Evolutionary conservation across 2,797 vertebrate species (phyloP), one percentile per base, ranked within the genome.

Genomic region (Helarctos malayanus): DNA sequence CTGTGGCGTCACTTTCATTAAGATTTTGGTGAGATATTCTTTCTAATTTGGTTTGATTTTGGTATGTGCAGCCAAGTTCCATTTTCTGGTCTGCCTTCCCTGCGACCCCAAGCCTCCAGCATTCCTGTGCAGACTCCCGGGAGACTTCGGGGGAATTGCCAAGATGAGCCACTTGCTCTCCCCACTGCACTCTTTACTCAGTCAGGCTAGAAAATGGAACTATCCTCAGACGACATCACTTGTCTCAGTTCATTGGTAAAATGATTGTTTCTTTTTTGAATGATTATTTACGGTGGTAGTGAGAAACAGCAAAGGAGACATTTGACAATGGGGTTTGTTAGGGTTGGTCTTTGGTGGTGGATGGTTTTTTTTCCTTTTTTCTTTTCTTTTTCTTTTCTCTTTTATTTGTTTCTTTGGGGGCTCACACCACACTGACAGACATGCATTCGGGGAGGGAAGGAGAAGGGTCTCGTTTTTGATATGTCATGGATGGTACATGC

Each of bases 401-500:
- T 97, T 97, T 96, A 96, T 98, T 98, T 89, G 96, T 98, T 97
- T 97, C 93, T 97, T 98, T 98, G 97, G 98, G 97, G 97, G 97
- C 98, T 98, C 98, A 98, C 49, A 0, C 97, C 98, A 99, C 99
- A 98, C 99, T 99, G 99, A 99, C 97, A 63, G 98, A 99, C 99
- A 99, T 99, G 99, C 99, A 98, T 98, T 98, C 98, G 10, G 97
- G 98, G 96, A 97, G 79, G 95, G 89, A 69, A 65, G 61, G 65
- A 88, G 61, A 91, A 94, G 94, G 84, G 89, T 96, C 97, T 98
- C 90, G 91, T 98, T 98, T 98, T 98, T 98, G 98, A 98, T 97
- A 98, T 95, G 97, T 99, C 98, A 98, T 98, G 98, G 98, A 99
- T 99, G 99, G 94, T 98, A 98, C 99, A 99, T 99, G 99, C 99